Evolutionary conservation across 2,113 vertebrate species (phyloP).

Genomic region (Petroica traversi): DNA sequence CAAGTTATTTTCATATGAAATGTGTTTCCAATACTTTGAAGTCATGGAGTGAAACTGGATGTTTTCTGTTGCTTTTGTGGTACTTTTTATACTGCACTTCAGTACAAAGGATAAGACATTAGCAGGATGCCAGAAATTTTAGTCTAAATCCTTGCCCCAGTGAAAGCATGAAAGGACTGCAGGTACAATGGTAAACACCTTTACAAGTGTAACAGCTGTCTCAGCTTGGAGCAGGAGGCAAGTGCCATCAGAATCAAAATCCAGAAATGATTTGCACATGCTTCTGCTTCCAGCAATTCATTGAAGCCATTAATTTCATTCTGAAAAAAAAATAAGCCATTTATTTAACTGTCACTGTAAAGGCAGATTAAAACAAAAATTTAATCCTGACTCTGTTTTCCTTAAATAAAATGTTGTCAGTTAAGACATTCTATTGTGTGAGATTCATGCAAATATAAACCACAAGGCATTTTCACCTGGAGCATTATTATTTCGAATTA

Average conservation of each 20-base stretch:
- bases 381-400: neutral
- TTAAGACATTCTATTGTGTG: neutral
- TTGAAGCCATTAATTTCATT: neutral
- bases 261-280: neutral
- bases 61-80: neutral
- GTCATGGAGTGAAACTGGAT: neutral
- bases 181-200: neutral
- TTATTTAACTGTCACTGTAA: neutral
- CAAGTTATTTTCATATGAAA: neutral
- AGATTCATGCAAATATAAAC: neutral
- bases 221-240: neutral
- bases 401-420: neutral
- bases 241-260: neutral
- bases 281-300: neutral
- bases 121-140: neutral
- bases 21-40: neutral
- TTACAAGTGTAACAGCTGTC: neutral
- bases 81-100: neutral
- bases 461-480: neutral
- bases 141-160: neutral
- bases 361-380: neutral
- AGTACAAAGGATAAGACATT: neutral
- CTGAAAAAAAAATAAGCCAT: neutral
- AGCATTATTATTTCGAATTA: neutral
- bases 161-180: neutral